phyloP scores from a whole-genome alignment of 37 sponge, comb jelly and placozoan genomes.

The Trichoplax adhaerens region DNA sequence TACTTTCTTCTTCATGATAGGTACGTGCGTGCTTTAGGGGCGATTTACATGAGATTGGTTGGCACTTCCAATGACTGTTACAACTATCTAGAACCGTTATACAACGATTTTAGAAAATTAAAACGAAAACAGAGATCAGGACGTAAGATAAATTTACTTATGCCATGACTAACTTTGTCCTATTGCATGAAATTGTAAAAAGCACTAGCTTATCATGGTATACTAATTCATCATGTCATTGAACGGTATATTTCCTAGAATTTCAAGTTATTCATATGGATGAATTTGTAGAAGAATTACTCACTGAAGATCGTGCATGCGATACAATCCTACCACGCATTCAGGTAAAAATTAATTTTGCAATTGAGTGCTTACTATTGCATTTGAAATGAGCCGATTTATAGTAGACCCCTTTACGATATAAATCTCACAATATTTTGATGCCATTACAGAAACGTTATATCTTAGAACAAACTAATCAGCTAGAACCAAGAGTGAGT shows the following conservation, averaged over 20 bases:
- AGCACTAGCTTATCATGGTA: too few relatives aligned
- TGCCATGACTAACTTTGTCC: too few relatives aligned
- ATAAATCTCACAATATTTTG: not conserved
- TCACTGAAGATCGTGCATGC: conserved; percentile 50
- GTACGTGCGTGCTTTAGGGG: conserved; percentile 75
- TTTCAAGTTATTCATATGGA: conserved; percentile 72
- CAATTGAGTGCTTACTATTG: not conserved
- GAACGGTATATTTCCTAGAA: conserved; percentile 10
- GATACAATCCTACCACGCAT: conserved; percentile 72
- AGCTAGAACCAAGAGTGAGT: conserved; percentile 54
- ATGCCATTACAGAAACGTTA: conserved; percentile 22
- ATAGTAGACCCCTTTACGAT: not conserved
- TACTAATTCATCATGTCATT: too few relatives aligned
- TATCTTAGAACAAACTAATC: conserved; percentile 59
- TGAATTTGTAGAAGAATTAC: conserved; percentile 74
- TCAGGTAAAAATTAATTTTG: conserved; percentile 20
- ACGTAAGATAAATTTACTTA: conserved; percentile 25
- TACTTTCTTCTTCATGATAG: conserved; percentile 13
- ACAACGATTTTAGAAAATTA: conserved; percentile 81
- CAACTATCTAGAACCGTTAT: conserved; percentile 91
- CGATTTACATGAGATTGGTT: conserved; percentile 64
- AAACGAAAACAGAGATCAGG: conserved; percentile 39
- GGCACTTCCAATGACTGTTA: conserved; percentile 74
- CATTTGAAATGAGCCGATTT: not conserved
- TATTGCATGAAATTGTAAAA: too few relatives aligned